phyloP scores from a whole-genome alignment of 2,888 invertebrate species.

The Drosophila koepferae region DNA sequence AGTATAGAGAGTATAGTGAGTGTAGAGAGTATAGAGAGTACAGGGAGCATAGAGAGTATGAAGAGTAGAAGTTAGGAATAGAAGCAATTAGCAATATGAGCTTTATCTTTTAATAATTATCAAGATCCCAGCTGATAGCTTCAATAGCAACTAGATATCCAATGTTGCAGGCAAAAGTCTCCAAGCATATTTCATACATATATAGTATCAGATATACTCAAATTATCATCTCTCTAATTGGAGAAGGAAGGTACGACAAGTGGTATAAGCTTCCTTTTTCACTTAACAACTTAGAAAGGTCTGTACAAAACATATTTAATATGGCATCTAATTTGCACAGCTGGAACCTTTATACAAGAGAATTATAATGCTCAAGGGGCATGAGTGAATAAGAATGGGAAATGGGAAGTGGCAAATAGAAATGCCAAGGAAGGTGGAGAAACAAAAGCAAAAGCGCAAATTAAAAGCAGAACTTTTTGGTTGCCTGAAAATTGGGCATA shows the following conservation, averaged over 20 bases:
- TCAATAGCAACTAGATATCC: neutral
- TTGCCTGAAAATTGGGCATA: conserved; percentile 3
- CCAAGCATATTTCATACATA: too few relatives aligned
- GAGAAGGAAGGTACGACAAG: neutral
- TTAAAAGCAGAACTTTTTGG: conserved; percentile 22
- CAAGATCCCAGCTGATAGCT: neutral
- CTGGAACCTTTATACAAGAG: conserved; percentile 11
- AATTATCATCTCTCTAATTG: neutral
- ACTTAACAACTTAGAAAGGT: neutral
- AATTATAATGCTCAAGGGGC: conserved; percentile 6
- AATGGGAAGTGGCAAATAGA: neutral
- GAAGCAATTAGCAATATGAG: neutral
- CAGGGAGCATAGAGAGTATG: neutral
- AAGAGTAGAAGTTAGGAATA: neutral
- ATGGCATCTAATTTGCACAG: conserved; percentile 14
- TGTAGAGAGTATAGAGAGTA: too few relatives aligned
- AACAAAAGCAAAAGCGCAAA: conserved; percentile 8
- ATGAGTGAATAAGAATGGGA: neutral
- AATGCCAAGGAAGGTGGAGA: neutral
- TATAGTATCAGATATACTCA: neutral
- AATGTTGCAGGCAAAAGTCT: too few relatives aligned
- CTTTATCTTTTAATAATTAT: neutral
- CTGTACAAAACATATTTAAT: conserved; percentile 2
- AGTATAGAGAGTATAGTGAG: neutral
- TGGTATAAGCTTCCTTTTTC: neutral